A percentile compares a stretch with the other conserved stretches of the same genome.
phyloP scores from a whole-genome alignment of 2,113 vertebrate genomes.

The Datnioides undecimradiatus region DNA sequence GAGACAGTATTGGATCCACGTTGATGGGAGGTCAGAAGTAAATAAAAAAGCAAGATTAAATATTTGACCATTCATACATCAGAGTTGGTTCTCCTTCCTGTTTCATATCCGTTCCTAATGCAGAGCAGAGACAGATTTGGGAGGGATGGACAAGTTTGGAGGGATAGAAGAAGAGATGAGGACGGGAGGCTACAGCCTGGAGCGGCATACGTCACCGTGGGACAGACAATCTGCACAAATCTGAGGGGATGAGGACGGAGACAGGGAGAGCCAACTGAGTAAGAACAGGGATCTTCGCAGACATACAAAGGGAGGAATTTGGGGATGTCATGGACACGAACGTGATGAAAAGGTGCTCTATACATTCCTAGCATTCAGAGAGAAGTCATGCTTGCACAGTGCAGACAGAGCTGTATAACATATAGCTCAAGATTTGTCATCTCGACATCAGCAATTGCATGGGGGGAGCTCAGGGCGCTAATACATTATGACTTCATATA shows the following conservation, averaged over 20 bases:
- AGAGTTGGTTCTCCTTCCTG: background rate
- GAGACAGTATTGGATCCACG: too few relatives aligned
- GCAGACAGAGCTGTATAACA: slow-evolving; percentile 23
- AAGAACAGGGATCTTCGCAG: background rate
- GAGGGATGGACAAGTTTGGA: background rate
- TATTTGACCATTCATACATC: background rate
- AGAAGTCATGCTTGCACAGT: background rate
- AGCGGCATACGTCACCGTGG: slow-evolving; percentile 42
- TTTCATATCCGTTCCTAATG: background rate
- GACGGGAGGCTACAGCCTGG: background rate
- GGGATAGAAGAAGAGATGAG: slow-evolving; percentile 8
- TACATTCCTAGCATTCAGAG: background rate
- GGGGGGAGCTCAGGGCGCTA: slow-evolving; percentile 46
- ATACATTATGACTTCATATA: slow-evolving; percentile 64
- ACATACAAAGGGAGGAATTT: background rate
- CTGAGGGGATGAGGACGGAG: background rate
- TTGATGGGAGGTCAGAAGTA: background rate
- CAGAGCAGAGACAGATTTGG: background rate
- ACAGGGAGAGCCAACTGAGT: background rate
- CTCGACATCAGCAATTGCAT: slow-evolving; percentile 50
- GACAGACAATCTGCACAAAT: slow-evolving; percentile 37
- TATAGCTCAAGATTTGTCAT: slow-evolving; percentile 63
- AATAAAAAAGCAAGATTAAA: too few relatives aligned
- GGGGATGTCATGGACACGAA: background rate
- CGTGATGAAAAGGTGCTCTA: background rate